Evolutionary conservation across 2,888 invertebrate species (phyloP).

Genomic region (Harmothoe impar): DNA sequence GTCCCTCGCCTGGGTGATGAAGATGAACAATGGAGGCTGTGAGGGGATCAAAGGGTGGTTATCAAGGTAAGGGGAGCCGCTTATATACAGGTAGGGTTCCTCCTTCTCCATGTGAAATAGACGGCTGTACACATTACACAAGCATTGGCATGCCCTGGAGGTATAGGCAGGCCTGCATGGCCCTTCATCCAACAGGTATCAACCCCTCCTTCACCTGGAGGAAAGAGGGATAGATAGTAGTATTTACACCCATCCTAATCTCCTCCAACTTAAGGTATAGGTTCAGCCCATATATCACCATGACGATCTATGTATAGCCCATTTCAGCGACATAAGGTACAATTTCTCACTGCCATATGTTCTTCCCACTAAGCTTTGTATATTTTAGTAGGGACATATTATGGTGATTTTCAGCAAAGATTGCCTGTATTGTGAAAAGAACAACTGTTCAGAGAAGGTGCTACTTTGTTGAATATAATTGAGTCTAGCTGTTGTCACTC

Average conservation of each 20-base stretch:
- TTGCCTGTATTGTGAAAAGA: too few species aligned
- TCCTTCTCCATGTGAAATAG: background rate
- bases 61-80: conserved; percentile 9
- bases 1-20: background rate
- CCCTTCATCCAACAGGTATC: background rate
- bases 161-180: background rate
- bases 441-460: too few species aligned
- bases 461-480: too few species aligned
- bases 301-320: too few species aligned
- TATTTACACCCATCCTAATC: background rate
- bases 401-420: too few species aligned
- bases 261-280: too few species aligned
- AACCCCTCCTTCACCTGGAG: conserved; percentile 6
- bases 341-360: too few species aligned
- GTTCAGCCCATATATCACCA: too few species aligned
- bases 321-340: too few species aligned
- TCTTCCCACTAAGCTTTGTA: too few species aligned
- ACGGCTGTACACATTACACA: background rate
- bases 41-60: conserved; percentile 18
- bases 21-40: conserved; percentile 26
- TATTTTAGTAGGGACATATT: too few species aligned
- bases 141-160: background rate
- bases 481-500: too few species aligned
- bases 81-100: background rate
- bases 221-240: background rate